phyloP scores from a whole-genome alignment of 2,797 vertebrate species.

The Acomys russatus region DNA sequence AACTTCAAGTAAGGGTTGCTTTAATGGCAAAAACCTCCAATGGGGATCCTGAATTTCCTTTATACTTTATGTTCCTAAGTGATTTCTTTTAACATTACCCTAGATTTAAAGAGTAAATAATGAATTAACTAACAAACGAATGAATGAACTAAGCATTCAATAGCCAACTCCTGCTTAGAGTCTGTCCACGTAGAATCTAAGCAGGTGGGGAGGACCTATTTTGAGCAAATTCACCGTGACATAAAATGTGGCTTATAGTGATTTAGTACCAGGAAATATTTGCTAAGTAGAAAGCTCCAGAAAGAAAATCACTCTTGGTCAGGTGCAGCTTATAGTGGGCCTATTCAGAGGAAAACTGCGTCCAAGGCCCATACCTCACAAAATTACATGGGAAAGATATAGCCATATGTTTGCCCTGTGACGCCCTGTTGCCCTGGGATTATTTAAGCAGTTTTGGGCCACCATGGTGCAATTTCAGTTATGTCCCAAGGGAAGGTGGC shows the following conservation, averaged over 20 bases:
- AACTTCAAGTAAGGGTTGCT: slow-evolving; percentile 83
- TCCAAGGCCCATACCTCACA: slow-evolving; percentile 79
- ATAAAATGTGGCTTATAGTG: slow-evolving; percentile 81
- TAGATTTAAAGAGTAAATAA: slow-evolving; percentile 29
- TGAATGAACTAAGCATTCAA: neutral
- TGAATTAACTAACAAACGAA: neutral
- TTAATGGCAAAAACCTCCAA: slow-evolving; percentile 63
- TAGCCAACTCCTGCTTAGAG: slow-evolving; percentile 71
- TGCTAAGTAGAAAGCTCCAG: slow-evolving; percentile 78
- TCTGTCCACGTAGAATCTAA: slow-evolving; percentile 63
- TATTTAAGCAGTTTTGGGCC: slow-evolving; percentile 76
- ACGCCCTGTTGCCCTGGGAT: slow-evolving; percentile 82
- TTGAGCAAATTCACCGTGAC: slow-evolving; percentile 75
- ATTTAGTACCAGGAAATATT: slow-evolving; percentile 86
- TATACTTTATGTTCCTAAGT: neutral
- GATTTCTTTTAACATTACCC: slow-evolving; percentile 1
- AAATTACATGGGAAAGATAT: slow-evolving; percentile 85
- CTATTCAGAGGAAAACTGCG: slow-evolving; percentile 84
- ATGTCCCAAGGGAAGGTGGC: slow-evolving; percentile 67
- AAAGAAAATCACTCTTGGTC: slow-evolving; percentile 85
- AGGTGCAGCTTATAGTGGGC: slow-evolving; percentile 86
- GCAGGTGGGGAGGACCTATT: slow-evolving; percentile 76
- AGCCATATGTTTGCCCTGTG: slow-evolving; percentile 81
- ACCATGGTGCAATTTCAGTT: slow-evolving; percentile 78
- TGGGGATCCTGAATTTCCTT: slow-evolving; percentile 70